Base-by-base conservation (phyloP, 2,888 invertebrate species). In the Helicoverpa assulta region DNA sequence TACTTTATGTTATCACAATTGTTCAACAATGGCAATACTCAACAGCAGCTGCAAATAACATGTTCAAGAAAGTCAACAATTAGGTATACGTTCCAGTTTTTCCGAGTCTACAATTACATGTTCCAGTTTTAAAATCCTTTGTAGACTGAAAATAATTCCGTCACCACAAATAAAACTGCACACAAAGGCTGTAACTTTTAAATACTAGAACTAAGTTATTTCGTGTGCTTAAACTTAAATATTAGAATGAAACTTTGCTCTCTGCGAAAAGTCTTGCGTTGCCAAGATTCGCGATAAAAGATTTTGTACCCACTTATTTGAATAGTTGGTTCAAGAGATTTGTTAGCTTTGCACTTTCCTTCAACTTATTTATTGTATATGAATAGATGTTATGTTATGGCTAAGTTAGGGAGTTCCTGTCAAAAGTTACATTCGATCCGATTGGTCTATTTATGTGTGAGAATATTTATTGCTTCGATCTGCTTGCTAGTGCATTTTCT, bases 201-300 rank as follows among this genome's bases (percentile, higher is more conserved):
- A 80, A 73, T 73, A 72, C 67, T 72, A 47, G 61, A 64, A 74
- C n/a, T 71, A 68, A 83, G 61, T 73, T 78, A 78, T 76, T 74
- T 77, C 71, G 68, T 72, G 66, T 73, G 64, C 73, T 68, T 56
- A 59, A 83, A 83, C 61, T 78, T 80, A 75, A 72, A 80, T 82
- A 78, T 83, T 73, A 76, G 69, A 80, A 80, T 69, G 63, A 68
- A 83, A 83, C 66, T 82, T 79, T 60, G 70, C 69, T 81, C 77
- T 77, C 61, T 68, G 74, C 43, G 60, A 63, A 64, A 79, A 74
- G 58, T 76, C 59, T 58, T 51, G 43, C 63, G 73, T 69, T 83
- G 81, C 83, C 82, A 79, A 82, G 63, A 64, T 58, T 50, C 29
- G 62, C 51, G 69, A 66, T 79, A 76, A 74, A 78, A 82, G 66